phyloP scores from a whole-genome alignment of 2,888 invertebrate species.

The Drosophila crucigera region DNA sequence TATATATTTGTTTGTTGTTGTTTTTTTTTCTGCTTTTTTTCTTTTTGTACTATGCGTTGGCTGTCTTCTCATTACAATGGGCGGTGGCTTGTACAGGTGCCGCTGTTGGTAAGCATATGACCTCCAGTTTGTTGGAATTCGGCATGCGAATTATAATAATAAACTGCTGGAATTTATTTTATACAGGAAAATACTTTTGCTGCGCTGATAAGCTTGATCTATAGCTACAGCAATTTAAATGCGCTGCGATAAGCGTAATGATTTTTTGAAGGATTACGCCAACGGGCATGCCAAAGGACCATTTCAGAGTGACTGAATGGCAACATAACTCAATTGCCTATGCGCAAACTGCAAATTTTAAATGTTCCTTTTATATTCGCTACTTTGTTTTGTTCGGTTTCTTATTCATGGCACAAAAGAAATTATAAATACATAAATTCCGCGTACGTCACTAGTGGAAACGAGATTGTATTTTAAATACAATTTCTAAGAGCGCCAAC shows the following conservation, averaged over 20 bases:
- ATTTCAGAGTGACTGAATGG: constrained; percentile 43
- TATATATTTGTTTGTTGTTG: background rate
- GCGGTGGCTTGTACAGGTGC: constrained; percentile 4
- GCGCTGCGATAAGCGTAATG: constrained; percentile 63
- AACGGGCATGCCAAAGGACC: constrained; percentile 43
- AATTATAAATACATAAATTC: constrained; percentile 8
- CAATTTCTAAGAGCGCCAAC: constrained; percentile 3
- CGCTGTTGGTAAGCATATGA: constrained; percentile 28
- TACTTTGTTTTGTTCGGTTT: background rate
- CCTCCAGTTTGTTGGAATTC: constrained; percentile 47
- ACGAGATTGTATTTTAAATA: constrained; percentile 5
- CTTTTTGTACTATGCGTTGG: constrained; percentile 30
- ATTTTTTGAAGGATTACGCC: constrained; percentile 59
- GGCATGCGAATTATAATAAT: constrained; percentile 77
- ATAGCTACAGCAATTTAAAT: constrained; percentile 62
- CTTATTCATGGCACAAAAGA: constrained; percentile 5
- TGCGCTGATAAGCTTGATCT: constrained; percentile 78
- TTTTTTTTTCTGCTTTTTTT: constrained; percentile 9
- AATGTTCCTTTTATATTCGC: constrained; percentile 22
- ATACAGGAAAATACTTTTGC: constrained; percentile 75
- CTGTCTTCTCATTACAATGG: constrained; percentile 35
- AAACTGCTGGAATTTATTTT: constrained; percentile 75
- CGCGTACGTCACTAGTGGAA: background rate
- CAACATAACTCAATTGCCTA: constrained; percentile 66
- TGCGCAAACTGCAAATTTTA: constrained; percentile 37